Base-by-base conservation (phyloP, 2,888 invertebrate genomes). In the Allygus modestus region DNA sequence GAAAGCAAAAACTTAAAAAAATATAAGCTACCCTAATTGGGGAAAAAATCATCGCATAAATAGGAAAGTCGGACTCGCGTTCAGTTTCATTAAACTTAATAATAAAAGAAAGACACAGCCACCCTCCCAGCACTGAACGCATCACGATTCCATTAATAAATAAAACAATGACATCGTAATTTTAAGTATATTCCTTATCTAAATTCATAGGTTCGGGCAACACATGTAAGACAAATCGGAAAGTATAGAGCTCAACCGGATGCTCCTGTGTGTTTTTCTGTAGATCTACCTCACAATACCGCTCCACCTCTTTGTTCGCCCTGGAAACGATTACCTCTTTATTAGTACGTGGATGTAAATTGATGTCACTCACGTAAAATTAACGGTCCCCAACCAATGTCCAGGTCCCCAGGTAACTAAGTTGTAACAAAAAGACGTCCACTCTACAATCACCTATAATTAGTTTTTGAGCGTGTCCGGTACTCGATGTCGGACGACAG, bases 401-500 rank as follows among this genome's bases (percentile, higher is more conserved):
- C 58, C 58, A 23, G 58, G 23, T 58, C 1, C 23, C 58, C 20
- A 20, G 58, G 58, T 58, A 23, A 58, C 58, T 15, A 23, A 51
- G 17, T 51, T 17, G 58, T 23, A 20, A 58, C 46, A 58, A 58
- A 23, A 23, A 23, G 20, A 58, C 28, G 65, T 65, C 31, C 31
- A 31, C 15, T 65, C 65, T 65, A 65, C 31, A 65, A 65, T 65
- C 17, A 58, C 28, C 28, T 28, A 15, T 65, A 65, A 65, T 65
- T 65, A 65, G 65, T 65, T 65, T 65, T 28, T 65, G 28, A 65
- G 65, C 65, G 58, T 65, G 65, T 65, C 65, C 65, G 26, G 65
- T 65, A 12, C n/a, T n/a, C n/a, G n/a, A n/a, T n/a, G n/a, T 23
- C 17, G 51, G 51, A 2, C 31, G 65, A 28, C 65, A 65, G 65